These are phyloP conservation scores for Dermolepida albohirtum DNA, from an alignment of 2,888 invertebrate genomes.

Conservation along the genomic window DNA sequence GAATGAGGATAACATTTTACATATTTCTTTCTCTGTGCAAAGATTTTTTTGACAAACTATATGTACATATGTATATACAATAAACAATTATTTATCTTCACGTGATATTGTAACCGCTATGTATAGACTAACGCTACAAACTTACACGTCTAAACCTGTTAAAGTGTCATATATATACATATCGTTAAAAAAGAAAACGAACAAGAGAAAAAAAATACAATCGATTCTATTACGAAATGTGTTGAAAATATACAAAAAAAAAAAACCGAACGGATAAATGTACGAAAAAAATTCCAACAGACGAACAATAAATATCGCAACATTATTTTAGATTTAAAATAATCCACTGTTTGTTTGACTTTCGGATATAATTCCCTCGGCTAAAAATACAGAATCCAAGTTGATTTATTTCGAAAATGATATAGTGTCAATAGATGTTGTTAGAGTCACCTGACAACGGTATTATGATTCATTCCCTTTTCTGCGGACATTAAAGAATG, in stretches of 20 bases:
- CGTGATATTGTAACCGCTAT: too few relatives aligned
- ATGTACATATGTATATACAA: too few relatives aligned
- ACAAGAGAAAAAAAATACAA: too few relatives aligned
- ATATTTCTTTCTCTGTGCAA: too few relatives aligned
- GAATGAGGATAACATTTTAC: too few relatives aligned
- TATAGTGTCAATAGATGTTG: conserved; percentile 18
- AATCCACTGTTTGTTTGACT: conserved; percentile 27
- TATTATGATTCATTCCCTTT: conserved; percentile 12
- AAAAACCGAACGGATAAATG: background rate
- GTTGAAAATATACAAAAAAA: background rate
- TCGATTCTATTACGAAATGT: too few relatives aligned
- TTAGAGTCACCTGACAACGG: conserved; percentile 27
- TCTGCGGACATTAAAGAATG: conserved; percentile 15
- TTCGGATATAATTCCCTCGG: conserved; percentile 17
- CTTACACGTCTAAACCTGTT: too few relatives aligned
- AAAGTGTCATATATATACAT: too few relatives aligned
- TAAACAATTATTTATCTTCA: too few relatives aligned
- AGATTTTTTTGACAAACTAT: too few relatives aligned
- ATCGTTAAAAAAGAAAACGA: too few relatives aligned
- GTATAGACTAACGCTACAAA: too few relatives aligned
- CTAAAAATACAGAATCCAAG: conserved; percentile 4
- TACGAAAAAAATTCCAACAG: background rate
- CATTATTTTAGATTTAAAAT: conserved; percentile 22
- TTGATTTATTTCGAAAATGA: conserved; percentile 18
- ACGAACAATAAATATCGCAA: background rate